A percentile compares a stretch with the other conserved stretches of the same genome.
Evolutionary conservation across 2,113 vertebrate species (phyloP).

Genomic region (Catagonus wagneri): DNA sequence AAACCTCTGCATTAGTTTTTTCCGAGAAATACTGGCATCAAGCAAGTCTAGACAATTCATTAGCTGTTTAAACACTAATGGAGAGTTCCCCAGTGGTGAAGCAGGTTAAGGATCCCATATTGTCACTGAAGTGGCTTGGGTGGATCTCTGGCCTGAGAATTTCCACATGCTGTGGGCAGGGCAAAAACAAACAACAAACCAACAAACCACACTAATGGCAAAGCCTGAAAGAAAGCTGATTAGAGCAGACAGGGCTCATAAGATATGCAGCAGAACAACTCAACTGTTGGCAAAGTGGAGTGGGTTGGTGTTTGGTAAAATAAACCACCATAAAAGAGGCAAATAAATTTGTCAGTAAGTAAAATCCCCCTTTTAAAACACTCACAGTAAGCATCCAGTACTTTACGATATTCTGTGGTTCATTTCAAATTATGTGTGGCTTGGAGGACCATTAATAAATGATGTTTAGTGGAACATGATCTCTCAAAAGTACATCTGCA

Average conservation of each 20-base stretch:
- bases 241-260: fast-evolving
- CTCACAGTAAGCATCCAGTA: neutral
- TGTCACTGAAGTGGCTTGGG: too few species aligned
- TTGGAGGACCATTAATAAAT: conserved; percentile 22
- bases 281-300: neutral
- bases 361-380: neutral
- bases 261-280: neutral
- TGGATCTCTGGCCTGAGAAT: too few species aligned
- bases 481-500: neutral
- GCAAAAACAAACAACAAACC: too few species aligned
- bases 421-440: conserved; percentile 26
- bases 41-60: neutral
- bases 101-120: too few species aligned
- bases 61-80: neutral
- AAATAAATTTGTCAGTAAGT: neutral
- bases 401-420: neutral
- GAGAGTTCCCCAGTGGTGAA: too few species aligned
- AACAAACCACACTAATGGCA: neutral
- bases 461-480: neutral
- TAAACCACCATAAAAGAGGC: neutral
- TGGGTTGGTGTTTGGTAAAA: neutral
- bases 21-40: neutral
- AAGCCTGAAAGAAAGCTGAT: neutral
- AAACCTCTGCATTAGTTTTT: neutral
- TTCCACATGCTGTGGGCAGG: too few species aligned